A percentile compares a stretch with the other conserved stretches of the same genome.
These are phyloP conservation scores for Patella ulyssiponensis DNA, from an alignment of 2,888 invertebrate species.

Conservation along the genomic window DNA sequence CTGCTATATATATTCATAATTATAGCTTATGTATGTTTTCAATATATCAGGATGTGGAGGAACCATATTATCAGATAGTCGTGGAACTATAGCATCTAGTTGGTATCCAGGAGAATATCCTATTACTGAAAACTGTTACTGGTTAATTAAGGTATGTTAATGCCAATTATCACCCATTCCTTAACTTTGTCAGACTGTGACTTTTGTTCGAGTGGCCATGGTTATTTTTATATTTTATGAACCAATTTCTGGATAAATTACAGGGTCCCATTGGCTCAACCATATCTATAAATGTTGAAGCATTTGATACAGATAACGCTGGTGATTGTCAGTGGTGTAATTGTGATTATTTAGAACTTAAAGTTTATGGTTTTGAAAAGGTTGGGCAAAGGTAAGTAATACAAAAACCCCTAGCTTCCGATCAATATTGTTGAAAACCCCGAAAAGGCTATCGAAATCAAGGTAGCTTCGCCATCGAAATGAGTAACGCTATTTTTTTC, in stretches of 20 bases:
- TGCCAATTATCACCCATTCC: neutral
- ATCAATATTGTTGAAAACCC: too few relatives aligned
- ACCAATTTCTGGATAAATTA: neutral
- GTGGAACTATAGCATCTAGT: constrained; percentile 14
- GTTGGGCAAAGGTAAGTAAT: constrained; percentile 20
- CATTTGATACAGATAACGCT: constrained; percentile 19
- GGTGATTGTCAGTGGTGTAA: constrained; percentile 24
- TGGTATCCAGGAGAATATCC: constrained; percentile 18
- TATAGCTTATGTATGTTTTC: too few relatives aligned
- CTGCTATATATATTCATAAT: too few relatives aligned
- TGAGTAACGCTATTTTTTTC: too few relatives aligned
- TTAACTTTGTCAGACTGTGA: neutral
- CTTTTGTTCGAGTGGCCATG: neutral
- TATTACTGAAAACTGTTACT: constrained; percentile 16
- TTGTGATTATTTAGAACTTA: constrained; percentile 24
- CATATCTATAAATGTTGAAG: constrained; percentile 15
- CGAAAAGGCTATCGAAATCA: too few relatives aligned
- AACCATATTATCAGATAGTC: neutral
- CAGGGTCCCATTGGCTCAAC: constrained; percentile 20
- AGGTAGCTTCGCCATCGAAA: too few relatives aligned
- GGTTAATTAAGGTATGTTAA: constrained; percentile 17
- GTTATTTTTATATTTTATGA: neutral
- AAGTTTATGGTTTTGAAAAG: constrained; percentile 25
- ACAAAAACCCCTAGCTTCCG: neutral
- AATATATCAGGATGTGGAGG: constrained; percentile 20